A percentile compares a stretch with the other conserved stretches of the same genome.
These are phyloP conservation scores for Ceratothoa steindachneri DNA, from an alignment of 2,888 invertebrate genomes.

Conservation along the genomic window DNA sequence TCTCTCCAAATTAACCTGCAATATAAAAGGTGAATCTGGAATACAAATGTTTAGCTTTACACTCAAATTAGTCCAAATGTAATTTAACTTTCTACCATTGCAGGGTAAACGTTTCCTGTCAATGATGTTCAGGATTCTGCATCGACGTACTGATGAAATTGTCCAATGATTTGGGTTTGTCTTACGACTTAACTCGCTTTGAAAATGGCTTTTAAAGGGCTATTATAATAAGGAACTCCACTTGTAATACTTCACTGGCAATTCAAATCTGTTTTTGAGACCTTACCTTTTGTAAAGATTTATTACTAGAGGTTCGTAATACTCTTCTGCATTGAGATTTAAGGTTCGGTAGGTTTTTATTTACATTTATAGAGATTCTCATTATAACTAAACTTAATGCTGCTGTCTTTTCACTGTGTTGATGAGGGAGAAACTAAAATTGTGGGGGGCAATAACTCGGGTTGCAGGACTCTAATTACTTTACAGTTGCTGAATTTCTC, in stretches of 20 bases:
- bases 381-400: no score
- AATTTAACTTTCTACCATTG: no score
- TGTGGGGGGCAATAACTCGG: background rate
- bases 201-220: slow-evolving; percentile 77
- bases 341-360: no score
- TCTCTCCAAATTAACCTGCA: no score
- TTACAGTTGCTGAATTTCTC: no score
- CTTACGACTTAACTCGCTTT: slow-evolving; percentile 88
- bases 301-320: background rate
- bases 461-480: no score
- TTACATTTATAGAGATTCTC: background rate
- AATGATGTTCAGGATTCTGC: slow-evolving; percentile 97
- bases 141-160: slow-evolving; percentile 93
- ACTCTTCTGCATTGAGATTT: background rate
- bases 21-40: no score
- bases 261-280: background rate
- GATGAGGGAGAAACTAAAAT: background rate
- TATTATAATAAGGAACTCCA: slow-evolving; percentile 35
- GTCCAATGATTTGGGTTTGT: slow-evolving; percentile 90
- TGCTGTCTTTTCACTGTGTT: no score
- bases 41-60: no score
- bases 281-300: background rate
- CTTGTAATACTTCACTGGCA: background rate
- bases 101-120: slow-evolving; percentile 52
- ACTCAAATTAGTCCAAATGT: no score